Evolutionary conservation across 1,140 invertebrate genomes (phyloP), one percentile per base, ranked within the genome.

Genomic region (Liolophura sinensis): DNA sequence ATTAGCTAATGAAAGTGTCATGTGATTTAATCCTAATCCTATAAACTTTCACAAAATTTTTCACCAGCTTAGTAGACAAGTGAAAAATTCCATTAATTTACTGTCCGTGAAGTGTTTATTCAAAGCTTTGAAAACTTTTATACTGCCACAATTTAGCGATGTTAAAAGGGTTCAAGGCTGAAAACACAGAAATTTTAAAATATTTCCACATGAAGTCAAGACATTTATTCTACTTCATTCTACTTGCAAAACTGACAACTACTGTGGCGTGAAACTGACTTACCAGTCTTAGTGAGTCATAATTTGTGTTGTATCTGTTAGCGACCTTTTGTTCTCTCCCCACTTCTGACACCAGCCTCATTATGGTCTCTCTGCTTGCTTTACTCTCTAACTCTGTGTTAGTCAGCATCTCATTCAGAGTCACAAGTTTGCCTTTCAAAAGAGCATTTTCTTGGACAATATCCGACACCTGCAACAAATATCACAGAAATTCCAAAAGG

Each of bases 361-460:
- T 82, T 60, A 85, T 85, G 5, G 84, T 85, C 69, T 85, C 82
- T 25, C 84, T 69, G 69, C 81, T 84, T 0, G 83, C 83, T 60
- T 84, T 82, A n/a, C 73, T 78, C 65, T 85, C 84, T 7, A 82
- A 58, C 62, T 85, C 79, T 49, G 76, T 78, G 55, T 76, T 79
- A 24, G 72, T 72, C n/a, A 80, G 50, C 12, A 73, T 68, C 68
- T 85, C 83, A 68, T 74, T 78, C 62, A 84, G 58, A 9, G 77
- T 82, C 1, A 80, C 60, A 25, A 84, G 66, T 69, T 80, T 83
- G 11, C 84, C 83, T 61, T 80, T 84, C 25, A 85, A 68, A 68
- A 82, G 74, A 7, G 81, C 78, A 74, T 84, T 85, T 62, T 85
- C 84, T 62, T 81, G 76, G 6, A 78, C 71, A 47, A 80, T 64